These are phyloP conservation scores for Manduca sexta DNA, from an alignment of 1,140 invertebrate genomes.

Conservation along the genomic window DNA sequence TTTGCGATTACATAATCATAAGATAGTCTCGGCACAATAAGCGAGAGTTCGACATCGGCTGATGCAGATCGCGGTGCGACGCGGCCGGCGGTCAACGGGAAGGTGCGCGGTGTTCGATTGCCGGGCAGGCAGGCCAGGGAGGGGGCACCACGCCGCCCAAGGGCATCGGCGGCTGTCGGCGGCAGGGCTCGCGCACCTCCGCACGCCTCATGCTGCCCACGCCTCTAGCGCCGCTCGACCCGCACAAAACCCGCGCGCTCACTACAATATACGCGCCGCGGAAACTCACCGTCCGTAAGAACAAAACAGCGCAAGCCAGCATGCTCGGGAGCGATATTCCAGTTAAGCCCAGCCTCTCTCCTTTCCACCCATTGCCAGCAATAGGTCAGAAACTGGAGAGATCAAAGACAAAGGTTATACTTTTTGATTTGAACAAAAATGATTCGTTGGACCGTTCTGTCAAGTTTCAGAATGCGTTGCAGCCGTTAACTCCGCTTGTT, in stretches of 20 bases:
- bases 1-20: too few relatives aligned
- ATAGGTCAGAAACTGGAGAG: constrained; percentile 53
- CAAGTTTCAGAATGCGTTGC: constrained; percentile 50
- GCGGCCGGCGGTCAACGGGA: constrained; percentile 24
- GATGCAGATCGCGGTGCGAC: constrained; percentile 8
- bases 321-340: constrained; percentile 61
- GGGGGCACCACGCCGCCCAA: constrained; percentile 32
- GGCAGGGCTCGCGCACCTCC: constrained; percentile 31
- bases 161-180: constrained; percentile 44
- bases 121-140: constrained; percentile 4
- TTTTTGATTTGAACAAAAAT: constrained; percentile 47
- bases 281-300: constrained; percentile 41
- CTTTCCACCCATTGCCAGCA: constrained; percentile 65
- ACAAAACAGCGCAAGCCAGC: constrained; percentile 51
- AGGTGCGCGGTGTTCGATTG: constrained; percentile 36
- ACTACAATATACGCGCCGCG: constrained; percentile 65
- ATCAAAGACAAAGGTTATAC: constrained; percentile 53
- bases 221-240: constrained; percentile 51
- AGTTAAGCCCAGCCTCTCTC: constrained; percentile 52
- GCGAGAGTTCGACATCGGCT: not conserved
- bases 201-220: constrained; percentile 52
- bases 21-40: not conserved
- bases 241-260: constrained; percentile 57
- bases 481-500: constrained; percentile 50
- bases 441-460: constrained; percentile 26